Base-by-base conservation (phyloP, 2,888 invertebrate species). In the Strigamia transsilvanica region DNA sequence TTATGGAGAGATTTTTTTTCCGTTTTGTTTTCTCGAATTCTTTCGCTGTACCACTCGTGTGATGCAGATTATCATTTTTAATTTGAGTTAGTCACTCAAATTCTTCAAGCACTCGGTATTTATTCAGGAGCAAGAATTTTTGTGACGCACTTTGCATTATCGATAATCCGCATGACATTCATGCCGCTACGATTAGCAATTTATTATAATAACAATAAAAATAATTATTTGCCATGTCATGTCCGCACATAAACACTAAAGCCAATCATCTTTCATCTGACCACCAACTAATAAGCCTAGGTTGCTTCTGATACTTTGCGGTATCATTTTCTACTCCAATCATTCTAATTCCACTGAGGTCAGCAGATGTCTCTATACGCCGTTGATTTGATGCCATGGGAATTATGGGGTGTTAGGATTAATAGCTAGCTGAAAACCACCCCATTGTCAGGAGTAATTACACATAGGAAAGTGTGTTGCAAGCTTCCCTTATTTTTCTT, bases 271-370 rank as follows among this genome's bases (percentile, higher is more conserved):
- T 32, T 73, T 73, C 73, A 73, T 73, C 27, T 73, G 73, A 73
- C 73, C 73, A 73, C 73, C 27, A 73, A 73, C 73, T 73, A 73
- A 73, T 73, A 73, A 73, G 73, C 73, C 73, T 32, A 27, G 73
- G 32, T 27, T 73, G 73, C 73, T 73, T 73, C 32, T 73, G 73
- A 73, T 73, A 73, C 73, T 73, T 73, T 73, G 73, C n/a, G 73
- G 73, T 32, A 73, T 73, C 73, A 73, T 73, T 73, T 73, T 73
- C 73, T 73, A 73, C 73, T 73, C 73, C 73, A 73, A 73, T 73
- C 27, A 73, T 73, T 73, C 73, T 73, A 73, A 73, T 73, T 73
- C 73, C 73, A 73, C 73, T 32, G 73, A 73, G 73, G 73, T 73
- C 73, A 73, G 27, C 15, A 73, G 73, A 73, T 73, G 73, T 73